Percentiles rank a stretch among this genome's conserved stretches.
Evolutionary conservation across 2,888 invertebrate genomes (phyloP).

Genomic region (Empis stercorea): DNA sequence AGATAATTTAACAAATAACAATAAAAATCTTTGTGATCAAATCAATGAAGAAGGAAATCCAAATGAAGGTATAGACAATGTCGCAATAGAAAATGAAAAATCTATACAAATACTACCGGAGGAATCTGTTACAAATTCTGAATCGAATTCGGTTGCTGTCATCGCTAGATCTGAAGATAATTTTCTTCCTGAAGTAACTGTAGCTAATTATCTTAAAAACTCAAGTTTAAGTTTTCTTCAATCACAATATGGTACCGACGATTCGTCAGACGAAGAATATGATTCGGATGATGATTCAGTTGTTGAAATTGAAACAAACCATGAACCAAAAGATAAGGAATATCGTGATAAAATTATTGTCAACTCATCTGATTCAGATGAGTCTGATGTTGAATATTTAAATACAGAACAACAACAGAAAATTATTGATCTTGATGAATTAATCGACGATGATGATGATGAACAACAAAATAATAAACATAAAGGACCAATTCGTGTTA

Average conservation of each 20-base stretch:
- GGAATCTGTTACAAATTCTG: no score
- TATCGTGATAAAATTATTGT: not conserved
- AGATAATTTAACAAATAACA: not conserved
- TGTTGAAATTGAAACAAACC: not conserved
- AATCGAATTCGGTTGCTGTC: no score
- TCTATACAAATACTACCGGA: no score
- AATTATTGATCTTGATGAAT: constrained; percentile 21
- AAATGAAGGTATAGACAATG: not conserved
- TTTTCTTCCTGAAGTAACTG: not conserved
- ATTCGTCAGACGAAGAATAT: not conserved
- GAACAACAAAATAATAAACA: constrained; percentile 11
- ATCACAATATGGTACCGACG: constrained; percentile 5
- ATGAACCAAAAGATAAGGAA: not conserved
- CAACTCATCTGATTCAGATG: constrained; percentile 4
- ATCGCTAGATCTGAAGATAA: not conserved
- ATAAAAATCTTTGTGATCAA: not conserved
- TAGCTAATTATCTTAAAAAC: not conserved
- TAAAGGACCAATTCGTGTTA: constrained; percentile 14
- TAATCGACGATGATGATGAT: constrained; percentile 19
- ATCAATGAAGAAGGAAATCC: not conserved
- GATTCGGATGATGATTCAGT: not conserved
- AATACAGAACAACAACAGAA: not conserved
- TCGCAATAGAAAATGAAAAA: no score
- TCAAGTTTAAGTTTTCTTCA: constrained; percentile 6
- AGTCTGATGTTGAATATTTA: constrained; percentile 7